Conservation (phyloP, 2,797 vertebrate species). For the Chrysocyon brachyurus region DNA sequence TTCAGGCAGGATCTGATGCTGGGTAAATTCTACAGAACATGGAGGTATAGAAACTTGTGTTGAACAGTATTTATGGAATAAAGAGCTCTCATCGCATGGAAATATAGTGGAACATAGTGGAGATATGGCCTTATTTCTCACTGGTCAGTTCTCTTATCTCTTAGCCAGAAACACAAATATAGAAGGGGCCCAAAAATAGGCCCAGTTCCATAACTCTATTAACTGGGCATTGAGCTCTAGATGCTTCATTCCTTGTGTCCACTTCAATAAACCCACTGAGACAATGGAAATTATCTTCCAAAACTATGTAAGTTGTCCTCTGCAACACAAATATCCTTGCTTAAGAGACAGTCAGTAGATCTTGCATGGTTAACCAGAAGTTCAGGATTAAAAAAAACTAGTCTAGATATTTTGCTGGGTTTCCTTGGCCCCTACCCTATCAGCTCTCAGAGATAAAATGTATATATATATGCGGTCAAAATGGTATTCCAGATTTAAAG, state of each 20-base stretch:
- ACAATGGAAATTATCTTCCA: neutral
- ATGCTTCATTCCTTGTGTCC: neutral
- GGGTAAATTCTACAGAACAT: slow-evolving; percentile 18
- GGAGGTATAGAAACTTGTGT: neutral
- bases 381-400: slow-evolving; percentile 20
- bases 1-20: neutral
- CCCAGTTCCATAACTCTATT: neutral
- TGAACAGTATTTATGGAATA: neutral
- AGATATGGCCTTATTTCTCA: neutral
- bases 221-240: neutral
- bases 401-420: neutral
- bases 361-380: neutral
- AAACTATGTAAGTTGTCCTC: neutral
- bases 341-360: neutral
- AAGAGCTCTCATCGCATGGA: neutral
- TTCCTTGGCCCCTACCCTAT: neutral
- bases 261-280: neutral
- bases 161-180: slow-evolving; percentile 42
- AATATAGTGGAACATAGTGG: neutral
- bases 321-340: neutral
- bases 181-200: neutral
- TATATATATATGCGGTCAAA: neutral
- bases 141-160: neutral
- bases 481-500: slow-evolving; percentile 19
- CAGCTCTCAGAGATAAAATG: slow-evolving; percentile 29